A percentile compares a stretch with the other conserved stretches of the same genome.
Evolutionary conservation across 2,113 vertebrate species (phyloP).

Genomic region (Psilopsiagon aurifrons): DNA sequence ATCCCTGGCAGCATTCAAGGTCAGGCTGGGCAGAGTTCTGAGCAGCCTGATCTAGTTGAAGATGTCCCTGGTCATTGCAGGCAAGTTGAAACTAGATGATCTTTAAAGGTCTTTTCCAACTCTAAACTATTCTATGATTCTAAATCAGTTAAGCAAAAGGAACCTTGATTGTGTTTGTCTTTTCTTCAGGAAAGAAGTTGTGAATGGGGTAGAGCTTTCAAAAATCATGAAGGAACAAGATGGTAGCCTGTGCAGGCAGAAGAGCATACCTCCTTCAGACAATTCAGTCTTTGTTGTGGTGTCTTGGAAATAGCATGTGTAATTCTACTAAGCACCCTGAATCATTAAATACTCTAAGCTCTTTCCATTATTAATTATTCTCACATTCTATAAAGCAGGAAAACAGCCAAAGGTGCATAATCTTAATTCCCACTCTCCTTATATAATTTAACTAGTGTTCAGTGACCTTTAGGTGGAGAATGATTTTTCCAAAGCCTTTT

Average conservation of each 20-base stretch:
- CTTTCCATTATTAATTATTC: constrained; percentile 39
- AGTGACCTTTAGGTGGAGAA: constrained; percentile 42
- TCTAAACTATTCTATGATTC: neutral
- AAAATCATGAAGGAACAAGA: neutral
- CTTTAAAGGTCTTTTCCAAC: neutral
- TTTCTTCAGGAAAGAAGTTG: neutral
- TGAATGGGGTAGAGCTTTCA: neutral
- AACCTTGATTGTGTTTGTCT: neutral
- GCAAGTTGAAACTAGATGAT: neutral
- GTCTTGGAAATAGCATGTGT: neutral
- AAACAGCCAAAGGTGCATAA: constrained; percentile 41
- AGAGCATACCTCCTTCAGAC: neutral
- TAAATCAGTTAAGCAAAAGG: neutral
- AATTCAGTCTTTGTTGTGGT: neutral
- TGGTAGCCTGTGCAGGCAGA: neutral
- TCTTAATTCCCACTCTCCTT: constrained; percentile 28
- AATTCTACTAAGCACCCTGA: neutral
- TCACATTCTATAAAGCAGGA: constrained; percentile 14
- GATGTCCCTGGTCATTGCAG: neutral
- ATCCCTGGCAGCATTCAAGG: neutral
- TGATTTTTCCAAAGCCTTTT: constrained; percentile 44
- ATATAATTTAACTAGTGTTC: constrained; percentile 46
- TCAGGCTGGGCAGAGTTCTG: neutral
- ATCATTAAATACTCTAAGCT: constrained; percentile 19
- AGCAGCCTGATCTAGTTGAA: neutral